Percentiles rank a stretch among this genome's conserved stretches.
Evolutionary conservation across 2,113 vertebrate genomes (phyloP).

Genomic region (Gymnobelideus leadbeateri): DNA sequence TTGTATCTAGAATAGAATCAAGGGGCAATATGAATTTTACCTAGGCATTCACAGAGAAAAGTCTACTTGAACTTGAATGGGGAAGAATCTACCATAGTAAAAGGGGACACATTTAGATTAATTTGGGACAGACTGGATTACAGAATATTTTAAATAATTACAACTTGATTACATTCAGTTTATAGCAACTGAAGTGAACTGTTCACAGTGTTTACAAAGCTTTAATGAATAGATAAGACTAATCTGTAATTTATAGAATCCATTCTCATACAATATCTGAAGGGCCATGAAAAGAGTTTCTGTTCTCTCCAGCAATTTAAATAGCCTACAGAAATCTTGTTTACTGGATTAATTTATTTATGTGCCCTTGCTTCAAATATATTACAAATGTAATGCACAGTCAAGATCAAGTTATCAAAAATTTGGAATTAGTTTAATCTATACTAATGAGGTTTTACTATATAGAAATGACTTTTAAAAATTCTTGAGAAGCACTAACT

Average conservation of each 20-base stretch:
- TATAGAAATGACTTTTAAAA: not conserved
- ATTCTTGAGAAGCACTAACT: not conserved
- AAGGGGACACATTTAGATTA: not conserved
- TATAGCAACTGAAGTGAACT: not conserved
- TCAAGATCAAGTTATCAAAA: not conserved
- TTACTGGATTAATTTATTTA: slow-evolving; percentile 6
- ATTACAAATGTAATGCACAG: not conserved
- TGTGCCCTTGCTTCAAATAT: not conserved
- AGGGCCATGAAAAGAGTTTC: not conserved
- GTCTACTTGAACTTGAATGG: not conserved
- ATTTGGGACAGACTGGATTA: not conserved
- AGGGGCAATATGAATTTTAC: not conserved
- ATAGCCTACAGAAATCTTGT: not conserved
- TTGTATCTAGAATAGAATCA: not conserved
- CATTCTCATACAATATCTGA: not conserved
- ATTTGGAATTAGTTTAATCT: not conserved
- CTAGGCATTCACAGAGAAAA: not conserved
- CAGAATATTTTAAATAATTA: not conserved
- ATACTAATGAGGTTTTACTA: not conserved
- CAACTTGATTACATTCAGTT: not conserved
- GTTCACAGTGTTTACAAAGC: not conserved
- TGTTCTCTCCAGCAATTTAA: not conserved
- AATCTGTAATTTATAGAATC: not conserved
- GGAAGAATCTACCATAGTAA: not conserved
- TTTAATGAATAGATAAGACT: not conserved